Evolutionary conservation across 2,113 vertebrate genomes (phyloP).

Genomic region (Stomatorhinus ivindoensis): DNA sequence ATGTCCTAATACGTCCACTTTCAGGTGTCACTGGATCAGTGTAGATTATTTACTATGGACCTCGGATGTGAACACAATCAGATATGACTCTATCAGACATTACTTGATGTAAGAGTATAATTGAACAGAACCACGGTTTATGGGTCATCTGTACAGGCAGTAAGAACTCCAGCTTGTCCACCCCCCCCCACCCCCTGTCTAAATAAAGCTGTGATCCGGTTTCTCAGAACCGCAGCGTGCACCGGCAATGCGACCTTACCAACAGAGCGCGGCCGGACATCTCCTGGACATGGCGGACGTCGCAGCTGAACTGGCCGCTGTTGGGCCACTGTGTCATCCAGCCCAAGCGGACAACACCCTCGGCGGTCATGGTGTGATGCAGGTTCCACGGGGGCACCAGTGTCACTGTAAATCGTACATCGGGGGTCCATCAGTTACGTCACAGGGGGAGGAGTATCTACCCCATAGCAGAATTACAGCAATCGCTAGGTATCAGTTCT

Average conservation of each 20-base stretch:
- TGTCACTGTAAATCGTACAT: slow-evolving; percentile 57
- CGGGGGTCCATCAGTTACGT: neutral
- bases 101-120: neutral
- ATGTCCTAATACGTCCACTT: neutral
- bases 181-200: neutral
- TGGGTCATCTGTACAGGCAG: neutral
- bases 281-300: slow-evolving; percentile 66
- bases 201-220: neutral
- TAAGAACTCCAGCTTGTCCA: neutral
- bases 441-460: neutral
- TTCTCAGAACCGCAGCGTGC: neutral
- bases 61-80: neutral
- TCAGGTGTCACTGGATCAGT: neutral
- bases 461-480: neutral
- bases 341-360: slow-evolving; percentile 61
- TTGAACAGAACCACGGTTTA: neutral
- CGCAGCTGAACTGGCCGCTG: slow-evolving; percentile 54
- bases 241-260: slow-evolving; percentile 33
- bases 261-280: slow-evolving; percentile 38
- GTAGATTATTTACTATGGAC: neutral
- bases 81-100: neutral
- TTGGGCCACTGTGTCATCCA: slow-evolving; percentile 57
- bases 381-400: slow-evolving; percentile 71
- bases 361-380: slow-evolving; percentile 61
- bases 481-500: neutral